phyloP scores from a whole-genome alignment of 2,113 vertebrate genomes.

The Piprites chloris region DNA sequence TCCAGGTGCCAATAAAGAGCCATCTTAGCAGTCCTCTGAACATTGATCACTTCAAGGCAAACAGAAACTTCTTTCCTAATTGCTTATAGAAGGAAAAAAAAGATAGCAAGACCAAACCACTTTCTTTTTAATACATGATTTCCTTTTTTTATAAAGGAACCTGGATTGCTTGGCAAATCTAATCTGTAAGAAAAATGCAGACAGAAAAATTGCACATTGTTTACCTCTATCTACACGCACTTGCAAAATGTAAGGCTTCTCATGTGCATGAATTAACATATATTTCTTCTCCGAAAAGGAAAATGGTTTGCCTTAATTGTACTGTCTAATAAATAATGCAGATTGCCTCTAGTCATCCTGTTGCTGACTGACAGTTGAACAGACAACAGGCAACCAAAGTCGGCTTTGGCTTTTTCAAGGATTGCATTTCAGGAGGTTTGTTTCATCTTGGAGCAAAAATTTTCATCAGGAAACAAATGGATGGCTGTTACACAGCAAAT shows the following conservation, averaged over 20 bases:
- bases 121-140: neutral
- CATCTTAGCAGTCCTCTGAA: neutral
- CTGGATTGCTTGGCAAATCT: neutral
- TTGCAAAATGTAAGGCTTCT: neutral
- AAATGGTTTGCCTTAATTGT: neutral
- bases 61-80: constrained; percentile 5
- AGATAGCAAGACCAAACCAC: neutral
- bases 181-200: neutral
- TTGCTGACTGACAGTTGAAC: neutral
- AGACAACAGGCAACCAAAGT: neutral
- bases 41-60: neutral
- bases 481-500: neutral
- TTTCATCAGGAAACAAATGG: neutral
- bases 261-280: neutral
- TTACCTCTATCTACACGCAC: neutral
- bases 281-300: neutral
- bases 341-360: neutral
- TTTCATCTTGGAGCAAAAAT: neutral
- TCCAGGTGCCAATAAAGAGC: neutral
- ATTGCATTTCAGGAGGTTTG: neutral
- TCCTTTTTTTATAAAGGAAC: neutral
- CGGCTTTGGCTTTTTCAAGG: neutral
- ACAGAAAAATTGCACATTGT: neutral
- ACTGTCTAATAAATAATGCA: neutral
- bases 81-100: neutral